A percentile compares a stretch with the other conserved stretches of the same genome.
Conservation (phyloP, 2,113 vertebrate species). For the Monopterus albus region DNA sequence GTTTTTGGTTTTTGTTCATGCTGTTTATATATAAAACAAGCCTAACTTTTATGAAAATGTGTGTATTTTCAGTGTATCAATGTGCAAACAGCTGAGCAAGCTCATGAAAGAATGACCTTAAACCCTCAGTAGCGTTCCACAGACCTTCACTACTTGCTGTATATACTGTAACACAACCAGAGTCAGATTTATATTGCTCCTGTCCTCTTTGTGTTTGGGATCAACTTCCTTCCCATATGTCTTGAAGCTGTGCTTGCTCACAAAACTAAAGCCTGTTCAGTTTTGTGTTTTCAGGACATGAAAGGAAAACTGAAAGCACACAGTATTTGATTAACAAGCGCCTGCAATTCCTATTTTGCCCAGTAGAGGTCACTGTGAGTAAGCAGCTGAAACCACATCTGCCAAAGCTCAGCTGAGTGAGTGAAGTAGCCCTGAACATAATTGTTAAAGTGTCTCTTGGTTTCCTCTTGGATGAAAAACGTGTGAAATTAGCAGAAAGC, state of each 20-base stretch:
- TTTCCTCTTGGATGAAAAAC: background rate
- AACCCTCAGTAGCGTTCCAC: background rate
- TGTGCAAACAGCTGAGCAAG: background rate
- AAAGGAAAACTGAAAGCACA: background rate
- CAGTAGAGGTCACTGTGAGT: constrained; percentile 67
- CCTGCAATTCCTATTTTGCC: constrained; percentile 6
- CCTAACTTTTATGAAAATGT: no score
- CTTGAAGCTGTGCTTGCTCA: background rate
- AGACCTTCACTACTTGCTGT: no score
- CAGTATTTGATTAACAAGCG: background rate
- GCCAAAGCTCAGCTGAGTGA: background rate
- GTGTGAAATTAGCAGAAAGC: background rate
- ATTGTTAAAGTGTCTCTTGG: background rate
- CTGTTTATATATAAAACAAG: no score
- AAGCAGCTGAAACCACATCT: constrained; percentile 14
- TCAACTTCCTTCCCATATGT: background rate
- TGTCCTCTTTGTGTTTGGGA: background rate
- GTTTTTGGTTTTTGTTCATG: no score
- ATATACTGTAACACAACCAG: no score
- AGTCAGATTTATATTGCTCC: background rate
- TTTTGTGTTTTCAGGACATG: background rate
- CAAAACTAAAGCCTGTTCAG: background rate
- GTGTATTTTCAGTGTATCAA: background rate
- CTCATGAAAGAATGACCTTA: background rate
- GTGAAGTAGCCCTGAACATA: background rate